Conservation (phyloP, 2,113 vertebrate species). For the Chamaea fasciata region DNA sequence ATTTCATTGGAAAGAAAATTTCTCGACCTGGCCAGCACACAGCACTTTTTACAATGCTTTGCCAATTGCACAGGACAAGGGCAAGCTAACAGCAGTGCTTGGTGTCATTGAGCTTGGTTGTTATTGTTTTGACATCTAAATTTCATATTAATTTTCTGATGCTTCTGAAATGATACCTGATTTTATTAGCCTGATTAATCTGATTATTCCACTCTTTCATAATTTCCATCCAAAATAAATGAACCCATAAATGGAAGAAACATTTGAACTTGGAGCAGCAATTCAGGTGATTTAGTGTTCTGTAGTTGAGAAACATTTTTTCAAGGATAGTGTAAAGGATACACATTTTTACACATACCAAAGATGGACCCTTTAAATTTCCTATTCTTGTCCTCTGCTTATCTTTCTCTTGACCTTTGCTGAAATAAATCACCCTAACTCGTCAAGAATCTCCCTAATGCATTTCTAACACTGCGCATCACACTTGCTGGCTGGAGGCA, state of each 20-base stretch:
- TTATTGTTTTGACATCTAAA: background rate
- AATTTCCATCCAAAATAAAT: background rate
- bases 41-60: background rate
- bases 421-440: conserved; percentile 57
- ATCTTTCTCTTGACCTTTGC: conserved; percentile 60
- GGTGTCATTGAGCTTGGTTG: background rate
- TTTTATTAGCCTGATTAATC: background rate
- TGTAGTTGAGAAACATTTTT: background rate
- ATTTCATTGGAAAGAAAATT: background rate
- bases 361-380: background rate
- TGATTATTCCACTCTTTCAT: background rate
- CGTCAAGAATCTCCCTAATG: conserved; percentile 16
- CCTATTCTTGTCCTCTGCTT: background rate
- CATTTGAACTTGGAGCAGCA: background rate
- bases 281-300: background rate
- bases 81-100: background rate
- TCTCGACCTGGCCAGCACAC: accelerated
- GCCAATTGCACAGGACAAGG: background rate
- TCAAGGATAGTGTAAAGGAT: background rate
- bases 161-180: background rate
- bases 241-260: background rate
- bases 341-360: background rate
- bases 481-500: conserved; percentile 64
- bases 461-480: conserved; percentile 55
- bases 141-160: background rate